Percentiles rank a stretch among this genome's conserved stretches.
Conservation (phyloP, 2,888 invertebrate genomes). For the Exocentrus adspersus region DNA sequence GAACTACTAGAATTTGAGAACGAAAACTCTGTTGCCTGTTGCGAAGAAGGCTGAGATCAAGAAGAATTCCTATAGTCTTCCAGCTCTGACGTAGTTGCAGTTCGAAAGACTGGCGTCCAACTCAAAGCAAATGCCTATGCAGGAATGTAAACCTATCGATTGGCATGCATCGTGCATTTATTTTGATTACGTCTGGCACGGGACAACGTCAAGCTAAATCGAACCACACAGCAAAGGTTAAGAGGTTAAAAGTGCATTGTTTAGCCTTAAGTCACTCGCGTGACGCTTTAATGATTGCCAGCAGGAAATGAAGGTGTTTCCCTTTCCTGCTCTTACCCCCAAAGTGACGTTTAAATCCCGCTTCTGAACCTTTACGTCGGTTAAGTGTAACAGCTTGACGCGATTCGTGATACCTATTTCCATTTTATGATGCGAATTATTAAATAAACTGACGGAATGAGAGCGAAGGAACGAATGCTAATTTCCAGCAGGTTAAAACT, state of each 20-base stretch:
- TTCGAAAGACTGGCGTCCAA: no score
- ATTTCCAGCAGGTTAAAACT: not conserved
- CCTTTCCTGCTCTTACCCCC: not conserved
- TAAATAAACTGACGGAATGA: not conserved
- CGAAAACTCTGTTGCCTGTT: no score
- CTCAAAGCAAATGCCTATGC: no score
- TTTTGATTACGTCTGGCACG: not conserved
- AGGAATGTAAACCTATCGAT: not conserved
- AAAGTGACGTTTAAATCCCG: conserved; percentile 5
- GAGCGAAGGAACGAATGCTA: not conserved
- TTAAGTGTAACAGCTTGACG: not conserved
- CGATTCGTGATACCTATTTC: not conserved
- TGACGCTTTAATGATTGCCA: conserved; percentile 23
- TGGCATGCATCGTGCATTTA: not conserved
- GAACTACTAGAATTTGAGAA: no score
- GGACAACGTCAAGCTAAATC: not conserved
- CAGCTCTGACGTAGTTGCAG: no score
- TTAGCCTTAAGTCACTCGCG: conserved; percentile 18
- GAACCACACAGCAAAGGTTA: conserved; percentile 10
- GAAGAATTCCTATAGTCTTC: no score
- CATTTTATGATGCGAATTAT: not conserved
- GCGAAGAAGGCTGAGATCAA: no score
- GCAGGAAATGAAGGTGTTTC: conserved; percentile 25
- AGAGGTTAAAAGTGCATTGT: conserved; percentile 21
- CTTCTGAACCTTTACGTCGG: not conserved